Base-by-base conservation (phyloP, 2,797 vertebrate species). In the Eidolon dupreanum region DNA sequence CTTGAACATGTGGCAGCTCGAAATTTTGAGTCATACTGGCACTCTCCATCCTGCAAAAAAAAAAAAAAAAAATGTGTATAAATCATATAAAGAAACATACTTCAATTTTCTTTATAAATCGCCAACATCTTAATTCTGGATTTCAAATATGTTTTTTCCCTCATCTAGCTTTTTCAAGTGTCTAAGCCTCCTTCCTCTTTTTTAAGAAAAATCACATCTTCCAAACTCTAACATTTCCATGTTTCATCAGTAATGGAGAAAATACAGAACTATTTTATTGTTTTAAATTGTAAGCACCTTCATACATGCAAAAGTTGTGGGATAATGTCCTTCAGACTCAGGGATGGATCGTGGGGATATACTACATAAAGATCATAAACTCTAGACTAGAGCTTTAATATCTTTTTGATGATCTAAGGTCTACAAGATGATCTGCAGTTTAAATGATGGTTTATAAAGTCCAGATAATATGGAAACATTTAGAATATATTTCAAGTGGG, bases 1-100 rank as follows among this genome's bases (percentile, higher is more conserved):
- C 8, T 41, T 24, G 99, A 99, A 68, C 99, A 99, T 33, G 99
- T 99, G 81, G 99, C 99, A 0, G 99, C 99, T 1, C 98, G 98
- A 1, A 97, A 43, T 1, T 77, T 46, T 0, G 98, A 89, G 1
- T 98, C 97, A 97, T 99, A 99, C 0, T 0, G 96, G 81, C 99
- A 99, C 0, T 88, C 92, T 24, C 97, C 98, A 0, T 98, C 87
- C 99, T 99, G 96, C 1, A 20, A 12, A 49, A 65, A 46, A 82
- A 46, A 65, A 59, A 59, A 28, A 17, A 66, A 66, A 43, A 91
- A 46, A 28, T 49, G 46, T 49, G 17, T n/a, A 43, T 78, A 81
- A 71, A 20, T 85, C 26, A 81, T 57, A 77, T 66, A 65, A 90
- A 71, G n/a, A 96, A 61, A 38, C 79, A 51, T 68, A 68, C 16